Base-by-base conservation (phyloP, 1,140 invertebrate genomes). In the Macrostomum lignano region DNA sequence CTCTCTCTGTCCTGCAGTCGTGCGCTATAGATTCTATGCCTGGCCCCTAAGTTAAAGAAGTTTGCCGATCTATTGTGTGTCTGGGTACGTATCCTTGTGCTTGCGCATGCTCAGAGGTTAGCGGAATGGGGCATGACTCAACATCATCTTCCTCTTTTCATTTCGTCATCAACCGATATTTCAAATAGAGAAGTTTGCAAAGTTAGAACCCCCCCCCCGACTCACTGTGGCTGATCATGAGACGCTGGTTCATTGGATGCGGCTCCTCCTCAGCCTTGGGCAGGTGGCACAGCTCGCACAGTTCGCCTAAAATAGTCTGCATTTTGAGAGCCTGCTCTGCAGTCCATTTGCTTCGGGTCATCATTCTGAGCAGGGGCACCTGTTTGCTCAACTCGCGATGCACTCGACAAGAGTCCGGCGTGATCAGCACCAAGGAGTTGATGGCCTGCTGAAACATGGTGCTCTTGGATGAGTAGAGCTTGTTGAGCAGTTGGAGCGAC, bases 181-280 rank as follows among this genome's bases (percentile, higher is more conserved):
- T n/a, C n/a, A n/a, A n/a, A n/a, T n/a, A n/a, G n/a, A n/a, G n/a
- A n/a, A n/a, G n/a, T n/a, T n/a, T n/a, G n/a, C n/a, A n/a, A n/a
- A n/a, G n/a, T n/a, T n/a, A n/a, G n/a, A n/a, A n/a, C n/a, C n/a
- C n/a, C n/a, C n/a, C n/a, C n/a, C n/a, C n/a, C n/a, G n/a, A n/a
- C 44, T 42, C 40, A 54, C 52, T 50, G 38, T 55, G 49, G 25
- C 48, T 55, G 14, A 54, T 49, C 41, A 54, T 44, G 7, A 56
- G 49, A 35, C 48, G 53, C 32, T 56, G 53, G 33, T 56, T 56
- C 49, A 56, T 54, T 14, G 40, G 40, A 39, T 43, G 42, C 11
- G 36, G 46, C 34, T 55, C 51, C 13, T 50, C 44, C 25, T 44
- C 40, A 3, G 44, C 45, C 32, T 52, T 52, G 31, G 49, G 49